Conservation (phyloP, 1,140 invertebrate species). For the Littorina saxatilis region DNA sequence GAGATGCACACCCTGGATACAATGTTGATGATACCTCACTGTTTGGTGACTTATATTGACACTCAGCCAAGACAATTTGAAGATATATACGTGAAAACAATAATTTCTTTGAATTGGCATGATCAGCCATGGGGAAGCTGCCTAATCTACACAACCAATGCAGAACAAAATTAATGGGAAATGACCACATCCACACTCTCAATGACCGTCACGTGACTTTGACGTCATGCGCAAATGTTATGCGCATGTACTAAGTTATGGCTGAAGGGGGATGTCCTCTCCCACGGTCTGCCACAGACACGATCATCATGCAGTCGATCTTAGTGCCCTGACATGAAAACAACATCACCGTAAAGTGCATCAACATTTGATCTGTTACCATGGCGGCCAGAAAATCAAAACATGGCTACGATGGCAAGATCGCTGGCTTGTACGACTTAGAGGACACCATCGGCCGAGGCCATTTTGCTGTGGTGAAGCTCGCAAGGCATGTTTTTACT, state of each 20-base stretch:
- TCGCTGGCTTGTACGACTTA: constrained; percentile 97
- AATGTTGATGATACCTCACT: too few species aligned
- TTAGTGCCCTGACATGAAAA: constrained; percentile 27
- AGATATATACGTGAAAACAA: too few species aligned
- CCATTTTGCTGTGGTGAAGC: constrained; percentile 99
- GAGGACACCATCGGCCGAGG: constrained; percentile 90
- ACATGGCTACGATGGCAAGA: constrained; percentile 85
- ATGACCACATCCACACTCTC: too few species aligned
- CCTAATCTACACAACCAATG: too few species aligned
- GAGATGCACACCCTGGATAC: too few species aligned
- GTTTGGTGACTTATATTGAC: too few species aligned
- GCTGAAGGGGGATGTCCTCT: constrained; percentile 38
- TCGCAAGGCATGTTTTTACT: constrained; percentile 98
- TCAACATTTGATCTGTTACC: background rate
- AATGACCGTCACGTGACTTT: constrained; percentile 30
- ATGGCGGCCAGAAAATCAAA: constrained; percentile 60
- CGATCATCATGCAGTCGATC: background rate
- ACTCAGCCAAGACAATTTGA: too few species aligned
- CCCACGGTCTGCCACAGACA: constrained; percentile 11
- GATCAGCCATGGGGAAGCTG: too few species aligned
- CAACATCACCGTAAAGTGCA: background rate
- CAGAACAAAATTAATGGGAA: too few species aligned
- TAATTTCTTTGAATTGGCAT: too few species aligned
- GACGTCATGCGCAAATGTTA: constrained; percentile 41
- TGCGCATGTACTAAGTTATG: constrained; percentile 47